Evolutionary conservation across 2,797 vertebrate species (phyloP), one percentile per base, ranked within the genome.

Genomic region (Bufotes viridis): DNA sequence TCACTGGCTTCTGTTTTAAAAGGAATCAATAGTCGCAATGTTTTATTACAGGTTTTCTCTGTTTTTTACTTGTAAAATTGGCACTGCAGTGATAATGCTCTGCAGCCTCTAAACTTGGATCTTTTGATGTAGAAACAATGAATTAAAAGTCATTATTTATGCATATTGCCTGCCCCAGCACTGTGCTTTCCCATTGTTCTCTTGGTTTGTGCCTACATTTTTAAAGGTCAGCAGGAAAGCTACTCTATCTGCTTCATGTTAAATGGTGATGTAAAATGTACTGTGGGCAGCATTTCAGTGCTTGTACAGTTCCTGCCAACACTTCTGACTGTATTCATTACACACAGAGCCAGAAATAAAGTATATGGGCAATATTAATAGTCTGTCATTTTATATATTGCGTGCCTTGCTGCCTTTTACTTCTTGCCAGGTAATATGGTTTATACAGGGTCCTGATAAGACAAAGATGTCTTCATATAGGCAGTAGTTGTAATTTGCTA

Each of bases 11-110:
- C 94, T 96, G 94, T 96, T 96, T 95, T 95, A 94, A 81, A 81
- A 81, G 22, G 22, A 67, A 95, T 94, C 90, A 90, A 93, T 91
- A 88, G 63, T 87, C 92, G 92, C 81, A 93, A 93, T 94, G 90
- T 96, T 95, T 94, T 95, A 95, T 93, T 94, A 95, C 91, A 91
- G 91, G 94, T 92, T 93, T 92, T 93, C 92, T 94, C 93, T 89
- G 93, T 96, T 96, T 96, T 96, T 94, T 96, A 95, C 94, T 94
- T 94, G 93, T 93, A 93, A 95, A 93, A 94, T 94, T 95, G 94
- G 92, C 94, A 92, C 92, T 94, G 93, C 95, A 94, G 95, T 94
- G 93, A 95, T 94, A 94, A 94, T 93, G 93, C 94, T 93, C 93
- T 94, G 93, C 94, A 95, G 94, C 92, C 90, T 94, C 94, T 94